phyloP scores from a whole-genome alignment of 1,140 invertebrate species.

The Brachionus rubens region DNA sequence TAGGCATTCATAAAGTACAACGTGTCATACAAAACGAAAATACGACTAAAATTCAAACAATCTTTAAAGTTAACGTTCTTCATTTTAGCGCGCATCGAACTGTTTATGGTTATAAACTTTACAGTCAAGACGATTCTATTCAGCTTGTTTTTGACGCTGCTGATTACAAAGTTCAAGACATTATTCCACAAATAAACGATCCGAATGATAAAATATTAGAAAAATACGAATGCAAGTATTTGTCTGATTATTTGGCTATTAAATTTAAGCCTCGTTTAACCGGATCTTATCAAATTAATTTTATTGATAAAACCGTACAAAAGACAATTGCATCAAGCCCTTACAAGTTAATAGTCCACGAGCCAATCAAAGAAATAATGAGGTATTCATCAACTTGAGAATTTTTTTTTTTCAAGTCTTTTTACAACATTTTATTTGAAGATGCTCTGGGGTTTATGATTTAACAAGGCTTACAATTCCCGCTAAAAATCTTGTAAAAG shows the following conservation, averaged over 20 bases:
- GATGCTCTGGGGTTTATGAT: constrained; percentile 33
- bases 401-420: not conserved
- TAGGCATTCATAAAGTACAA: constrained; percentile 35
- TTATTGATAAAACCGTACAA: not conserved
- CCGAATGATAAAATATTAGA: constrained; percentile 3
- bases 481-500: not conserved
- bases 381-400: not conserved
- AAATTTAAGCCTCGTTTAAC: constrained; percentile 1
- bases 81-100: not conserved
- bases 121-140: constrained; percentile 1
- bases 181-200: not conserved
- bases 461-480: not conserved
- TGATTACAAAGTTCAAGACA: not conserved
- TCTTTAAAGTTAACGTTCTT: not conserved
- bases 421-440: not conserved
- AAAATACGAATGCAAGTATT: constrained; percentile 25
- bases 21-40: not conserved
- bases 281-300: not conserved
- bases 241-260: constrained; percentile 38
- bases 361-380: constrained; percentile 15
- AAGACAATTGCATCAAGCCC: not conserved
- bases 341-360: constrained; percentile 3
- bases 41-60: not conserved
- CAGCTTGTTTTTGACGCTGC: constrained; percentile 28
- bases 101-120: constrained; percentile 29